phyloP scores from a whole-genome alignment of 2,113 vertebrate species.

The Antennarius striatus region DNA sequence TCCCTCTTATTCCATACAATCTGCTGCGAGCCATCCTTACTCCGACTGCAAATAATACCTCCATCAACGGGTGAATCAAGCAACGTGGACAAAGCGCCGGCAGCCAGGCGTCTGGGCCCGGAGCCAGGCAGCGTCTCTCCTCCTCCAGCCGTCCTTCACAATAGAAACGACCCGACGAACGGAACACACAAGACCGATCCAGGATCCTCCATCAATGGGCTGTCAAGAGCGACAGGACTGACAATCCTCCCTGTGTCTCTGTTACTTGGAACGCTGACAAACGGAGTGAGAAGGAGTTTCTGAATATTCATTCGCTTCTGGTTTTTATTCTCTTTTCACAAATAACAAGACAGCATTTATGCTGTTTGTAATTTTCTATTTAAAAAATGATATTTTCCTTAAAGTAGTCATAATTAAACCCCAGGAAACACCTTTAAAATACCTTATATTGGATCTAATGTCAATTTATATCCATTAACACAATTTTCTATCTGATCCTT shows the following conservation, averaged over 20 bases:
- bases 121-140: constrained; percentile 28
- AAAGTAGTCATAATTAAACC: background rate
- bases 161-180: constrained; percentile 41
- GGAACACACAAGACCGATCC: constrained; percentile 32
- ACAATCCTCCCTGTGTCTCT: constrained; percentile 1
- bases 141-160: constrained; percentile 31
- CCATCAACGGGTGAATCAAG: constrained; percentile 54
- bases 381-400: background rate
- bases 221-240: constrained; percentile 16
- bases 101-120: constrained; percentile 43
- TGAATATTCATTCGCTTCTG: constrained; percentile 14
- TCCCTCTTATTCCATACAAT: constrained; percentile 61
- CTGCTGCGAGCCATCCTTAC: constrained; percentile 57
- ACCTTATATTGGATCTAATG: background rate
- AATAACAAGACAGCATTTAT: background rate
- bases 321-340: constrained; percentile 14
- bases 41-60: constrained; percentile 64
- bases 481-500: too few relatives aligned
- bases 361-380: constrained; percentile 6
- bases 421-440: background rate
- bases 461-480: too few relatives aligned
- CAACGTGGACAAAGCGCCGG: constrained; percentile 53
- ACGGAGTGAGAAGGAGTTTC: background rate
- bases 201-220: constrained; percentile 21
- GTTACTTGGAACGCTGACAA: background rate